Base-by-base conservation (phyloP, 2,888 invertebrate genomes). In the Lampropteryx suffumata region DNA sequence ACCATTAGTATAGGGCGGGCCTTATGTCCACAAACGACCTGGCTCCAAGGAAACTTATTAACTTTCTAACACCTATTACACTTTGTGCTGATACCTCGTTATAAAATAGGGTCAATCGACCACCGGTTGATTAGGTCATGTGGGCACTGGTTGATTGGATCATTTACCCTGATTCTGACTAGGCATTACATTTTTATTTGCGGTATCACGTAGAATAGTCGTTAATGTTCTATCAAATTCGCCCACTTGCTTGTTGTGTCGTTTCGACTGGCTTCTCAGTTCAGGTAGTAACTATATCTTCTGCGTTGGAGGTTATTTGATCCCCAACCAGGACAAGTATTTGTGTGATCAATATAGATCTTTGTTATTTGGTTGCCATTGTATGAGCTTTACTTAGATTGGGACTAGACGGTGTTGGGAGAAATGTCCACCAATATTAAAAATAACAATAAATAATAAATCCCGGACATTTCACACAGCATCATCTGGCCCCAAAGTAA, bases 101-200 rank as follows among this genome's bases (percentile, higher is more conserved):
- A 48, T 27, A 48, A 21, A 52, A 48, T 26, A 26, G 26, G 52
- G 52, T 52, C 43, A 48, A 52, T 52, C 30, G 47, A 52, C 47
- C 43, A 52, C 47, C 13, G 11, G 51, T 52, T 52, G 42, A 39
- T 42, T 26, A 7, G 27, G 33, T 35, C 27, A 21, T 28, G 11
- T 28, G 14, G 21, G 21, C 13, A 13, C 33, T 27, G 27, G 36
- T 10, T 10, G 36, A 44, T 35, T 29, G 44, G 29, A 34, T 28
- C 27, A 14, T 29, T 36, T 10, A 13, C 21, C 12, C 27, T 28
- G 17, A 10, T 14, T 28, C 28, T 29, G 17, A 17, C 17, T 17
- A 8, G 14, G 10, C 24, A 37, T 45, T 45, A 33, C 27, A 11
- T 47, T 46, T n/a, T 47, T 48, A 41, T 48, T 47, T 41, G 48